Evolutionary conservation across 53 echinoderm and acorn worm genomes (phyloP).

Genomic region (Patiria pectinifera): DNA sequence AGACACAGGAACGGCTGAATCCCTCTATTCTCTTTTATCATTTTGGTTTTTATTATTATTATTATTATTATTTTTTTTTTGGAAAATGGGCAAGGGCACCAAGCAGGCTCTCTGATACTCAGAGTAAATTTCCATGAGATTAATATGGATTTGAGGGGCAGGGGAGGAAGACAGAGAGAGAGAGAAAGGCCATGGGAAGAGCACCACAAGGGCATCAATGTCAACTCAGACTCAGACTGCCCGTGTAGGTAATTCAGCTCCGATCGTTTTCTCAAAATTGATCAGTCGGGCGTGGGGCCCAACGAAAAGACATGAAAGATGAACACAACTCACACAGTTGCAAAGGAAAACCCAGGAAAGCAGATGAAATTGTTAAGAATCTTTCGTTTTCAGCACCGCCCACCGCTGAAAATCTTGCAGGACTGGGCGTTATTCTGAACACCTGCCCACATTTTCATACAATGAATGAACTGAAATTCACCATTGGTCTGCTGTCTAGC

Average conservation of each 20-base stretch:
- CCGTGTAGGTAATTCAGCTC: constrained; percentile 23
- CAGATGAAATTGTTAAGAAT: not conserved
- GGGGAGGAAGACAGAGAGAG: not conserved
- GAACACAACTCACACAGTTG: not conserved
- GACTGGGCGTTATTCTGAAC: not conserved
- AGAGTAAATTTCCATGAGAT: constrained; percentile 44
- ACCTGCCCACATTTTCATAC: not conserved
- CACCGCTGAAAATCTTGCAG: not conserved
- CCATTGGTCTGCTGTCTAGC: not conserved
- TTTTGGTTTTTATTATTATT: not conserved
- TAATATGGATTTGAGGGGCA: constrained; percentile 44
- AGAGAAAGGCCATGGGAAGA: constrained; percentile 1
- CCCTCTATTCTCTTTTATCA: not conserved
- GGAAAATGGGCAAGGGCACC: constrained; percentile 16
- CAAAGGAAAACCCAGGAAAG: not conserved
- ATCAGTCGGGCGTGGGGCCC: constrained; percentile 1
- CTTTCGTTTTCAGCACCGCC: not conserved
- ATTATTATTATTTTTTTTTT: not conserved
- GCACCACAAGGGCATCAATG: constrained; percentile 18
- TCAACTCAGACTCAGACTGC: constrained; percentile 36
- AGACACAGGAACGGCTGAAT: not conserved
- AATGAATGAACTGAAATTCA: not conserved
- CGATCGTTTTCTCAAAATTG: constrained; percentile 13
- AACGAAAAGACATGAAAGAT: not conserved
- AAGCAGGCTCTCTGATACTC: not conserved